A percentile compares a stretch with the other conserved stretches of the same genome.
Evolutionary conservation across 2,113 vertebrate genomes (phyloP).

Genomic region (Garra rufa): DNA sequence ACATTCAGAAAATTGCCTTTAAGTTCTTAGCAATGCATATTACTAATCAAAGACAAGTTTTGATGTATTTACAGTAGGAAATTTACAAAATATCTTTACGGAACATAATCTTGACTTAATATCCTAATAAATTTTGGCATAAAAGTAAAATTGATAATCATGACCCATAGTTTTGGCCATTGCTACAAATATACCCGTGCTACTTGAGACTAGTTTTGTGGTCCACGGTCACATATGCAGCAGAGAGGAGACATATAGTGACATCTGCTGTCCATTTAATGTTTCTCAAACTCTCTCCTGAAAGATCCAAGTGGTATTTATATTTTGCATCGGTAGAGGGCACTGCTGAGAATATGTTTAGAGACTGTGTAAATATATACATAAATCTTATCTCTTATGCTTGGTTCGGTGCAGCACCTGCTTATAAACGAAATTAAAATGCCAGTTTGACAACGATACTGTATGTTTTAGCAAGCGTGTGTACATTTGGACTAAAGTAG

Average conservation of each 20-base stretch:
- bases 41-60: too few relatives aligned
- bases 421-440: background rate
- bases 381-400: background rate
- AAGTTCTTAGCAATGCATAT: too few relatives aligned
- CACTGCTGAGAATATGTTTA: background rate
- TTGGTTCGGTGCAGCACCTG: background rate
- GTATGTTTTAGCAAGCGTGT: background rate
- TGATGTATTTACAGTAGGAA: too few relatives aligned
- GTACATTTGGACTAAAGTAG: background rate
- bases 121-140: too few relatives aligned
- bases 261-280: background rate
- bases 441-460: background rate
- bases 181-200: too few relatives aligned
- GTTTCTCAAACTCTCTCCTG: background rate
- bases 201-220: too few relatives aligned
- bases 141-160: too few relatives aligned
- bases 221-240: too few relatives aligned
- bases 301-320: background rate
- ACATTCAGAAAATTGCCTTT: too few relatives aligned
- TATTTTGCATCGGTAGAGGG: background rate
- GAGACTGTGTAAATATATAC: background rate
- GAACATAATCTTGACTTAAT: too few relatives aligned
- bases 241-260: background rate
- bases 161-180: too few relatives aligned
- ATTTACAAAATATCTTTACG: too few relatives aligned